Evolutionary conservation across 2,113 vertebrate genomes (phyloP), one percentile per base, ranked within the genome.

Genomic region (Rhinopomastus cyanomelas): DNA sequence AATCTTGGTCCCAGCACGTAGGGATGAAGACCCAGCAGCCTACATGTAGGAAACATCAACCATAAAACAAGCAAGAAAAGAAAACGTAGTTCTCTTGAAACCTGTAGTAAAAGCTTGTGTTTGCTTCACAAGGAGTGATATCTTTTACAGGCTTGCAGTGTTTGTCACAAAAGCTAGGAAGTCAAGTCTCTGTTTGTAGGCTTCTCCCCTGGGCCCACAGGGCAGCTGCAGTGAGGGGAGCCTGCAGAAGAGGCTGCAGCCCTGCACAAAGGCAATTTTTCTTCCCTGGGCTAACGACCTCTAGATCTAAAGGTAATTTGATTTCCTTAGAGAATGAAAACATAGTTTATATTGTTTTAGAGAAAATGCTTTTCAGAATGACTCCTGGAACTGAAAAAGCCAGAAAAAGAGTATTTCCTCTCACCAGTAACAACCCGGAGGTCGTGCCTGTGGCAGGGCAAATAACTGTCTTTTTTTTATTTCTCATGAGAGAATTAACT

Each of bases 31-130:
- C 5, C 5, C 12, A 30, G 21, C 16, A 81, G 11, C 6, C 13
- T 25, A 27, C 0, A 1, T 5, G 2, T n/a, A 56, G 14, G 49
- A 74, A 78, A 46, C 5, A 71, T 48, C 22, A 64, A 3, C 8
- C 5, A 5, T 0, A 1, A n/a, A 62, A 27, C 6, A 32, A 67
- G 9, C 6, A 37, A 53, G 13, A 4, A 27, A 49, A 27, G 29
- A 66, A 75, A 65, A 2, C 14, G 48, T 15, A 59, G 7, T 32
- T 37, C 12, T 59, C 15, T 21, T 81, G 44, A 81, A 72, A 64
- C 9, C 30, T 91, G 4, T 1, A 26, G 4, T 30, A 60, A 85
- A 85, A 64, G 5, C 44, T n/a, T 59, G 12, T 19, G 4, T n/a
- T 87, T 52, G 15, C 25, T 92, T 59, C 57, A 3, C 8, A 42